phyloP scores from a whole-genome alignment of 1,140 invertebrate species.

The Cryptotermes secundus region DNA sequence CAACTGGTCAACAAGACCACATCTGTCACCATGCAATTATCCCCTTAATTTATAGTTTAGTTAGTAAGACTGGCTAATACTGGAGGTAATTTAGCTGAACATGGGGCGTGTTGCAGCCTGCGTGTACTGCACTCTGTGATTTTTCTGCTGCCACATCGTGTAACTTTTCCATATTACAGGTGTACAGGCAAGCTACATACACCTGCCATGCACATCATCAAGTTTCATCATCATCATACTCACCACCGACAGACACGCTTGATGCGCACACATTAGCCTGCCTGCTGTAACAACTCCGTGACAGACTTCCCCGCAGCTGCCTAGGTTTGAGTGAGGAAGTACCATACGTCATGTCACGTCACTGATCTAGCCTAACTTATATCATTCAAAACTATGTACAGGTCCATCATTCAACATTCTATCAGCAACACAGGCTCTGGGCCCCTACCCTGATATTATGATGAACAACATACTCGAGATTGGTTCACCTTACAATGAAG shows the following conservation, averaged over 20 bases:
- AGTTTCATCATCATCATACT: conserved; percentile 26
- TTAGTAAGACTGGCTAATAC: conserved; percentile 10
- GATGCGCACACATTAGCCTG: conserved; percentile 30
- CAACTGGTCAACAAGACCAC: neutral
- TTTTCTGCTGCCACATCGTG: neutral
- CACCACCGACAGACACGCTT: conserved; percentile 32
- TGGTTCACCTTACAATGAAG: neutral
- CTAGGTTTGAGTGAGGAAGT: conserved; percentile 37
- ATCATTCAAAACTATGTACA: conserved; percentile 21
- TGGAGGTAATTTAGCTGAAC: neutral
- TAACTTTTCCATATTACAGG: neutral
- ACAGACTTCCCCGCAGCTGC: conserved; percentile 33
- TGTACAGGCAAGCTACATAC: neutral
- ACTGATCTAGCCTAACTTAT: conserved; percentile 27
- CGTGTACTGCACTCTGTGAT: neutral
- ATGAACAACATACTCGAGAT: neutral
- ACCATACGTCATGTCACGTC: conserved; percentile 30
- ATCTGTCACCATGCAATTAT: neutral
- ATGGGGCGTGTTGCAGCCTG: neutral
- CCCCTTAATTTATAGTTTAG: neutral
- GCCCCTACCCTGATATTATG: neutral
- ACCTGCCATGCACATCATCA: neutral
- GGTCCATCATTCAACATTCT: conserved; percentile 15
- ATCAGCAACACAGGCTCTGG: conserved; percentile 2
- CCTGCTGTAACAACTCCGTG: conserved; percentile 30